phyloP scores from a whole-genome alignment of 2,113 vertebrate genomes.

The Corythoichthys intestinalis region DNA sequence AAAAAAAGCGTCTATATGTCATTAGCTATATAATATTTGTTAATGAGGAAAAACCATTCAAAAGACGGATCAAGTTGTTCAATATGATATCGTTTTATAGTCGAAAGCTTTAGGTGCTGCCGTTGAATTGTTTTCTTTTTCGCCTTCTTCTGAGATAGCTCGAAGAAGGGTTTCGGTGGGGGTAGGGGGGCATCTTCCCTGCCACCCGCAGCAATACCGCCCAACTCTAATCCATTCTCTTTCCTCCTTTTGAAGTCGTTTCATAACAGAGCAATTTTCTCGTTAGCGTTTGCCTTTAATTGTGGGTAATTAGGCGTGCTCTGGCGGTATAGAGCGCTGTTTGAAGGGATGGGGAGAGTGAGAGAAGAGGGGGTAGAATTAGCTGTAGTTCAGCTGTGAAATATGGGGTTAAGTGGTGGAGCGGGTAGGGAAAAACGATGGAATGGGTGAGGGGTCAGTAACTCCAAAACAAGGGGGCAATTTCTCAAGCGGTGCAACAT shows the following conservation, averaged over 20 bases:
- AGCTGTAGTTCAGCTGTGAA: constrained; percentile 75
- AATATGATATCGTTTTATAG: constrained; percentile 23
- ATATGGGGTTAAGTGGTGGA: constrained; percentile 76
- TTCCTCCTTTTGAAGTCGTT: constrained; percentile 69
- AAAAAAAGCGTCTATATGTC: neutral
- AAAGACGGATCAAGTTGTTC: constrained; percentile 25
- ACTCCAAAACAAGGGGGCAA: constrained; percentile 59
- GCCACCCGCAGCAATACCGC: constrained; percentile 40
- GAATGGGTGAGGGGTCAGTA: constrained; percentile 51
- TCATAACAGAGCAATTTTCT: constrained; percentile 78
- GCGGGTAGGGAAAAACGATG: constrained; percentile 40
- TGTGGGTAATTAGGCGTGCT: constrained; percentile 79
- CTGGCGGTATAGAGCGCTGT: constrained; percentile 60
- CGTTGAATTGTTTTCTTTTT: constrained; percentile 55
- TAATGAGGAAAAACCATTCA: constrained; percentile 19
- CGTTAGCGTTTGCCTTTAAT: constrained; percentile 76
- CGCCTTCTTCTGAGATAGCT: constrained; percentile 45
- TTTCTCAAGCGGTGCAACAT: neutral
- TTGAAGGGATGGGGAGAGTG: constrained; percentile 50
- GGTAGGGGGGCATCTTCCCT: constrained; percentile 32
- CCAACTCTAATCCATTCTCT: constrained; percentile 65
- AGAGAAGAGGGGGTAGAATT: constrained; percentile 51
- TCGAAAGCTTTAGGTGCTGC: constrained; percentile 54
- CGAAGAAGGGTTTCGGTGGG: constrained; percentile 24
- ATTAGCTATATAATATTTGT: neutral